Conservation (phyloP, 2,797 vertebrate genomes). For the Cygnus olor region DNA sequence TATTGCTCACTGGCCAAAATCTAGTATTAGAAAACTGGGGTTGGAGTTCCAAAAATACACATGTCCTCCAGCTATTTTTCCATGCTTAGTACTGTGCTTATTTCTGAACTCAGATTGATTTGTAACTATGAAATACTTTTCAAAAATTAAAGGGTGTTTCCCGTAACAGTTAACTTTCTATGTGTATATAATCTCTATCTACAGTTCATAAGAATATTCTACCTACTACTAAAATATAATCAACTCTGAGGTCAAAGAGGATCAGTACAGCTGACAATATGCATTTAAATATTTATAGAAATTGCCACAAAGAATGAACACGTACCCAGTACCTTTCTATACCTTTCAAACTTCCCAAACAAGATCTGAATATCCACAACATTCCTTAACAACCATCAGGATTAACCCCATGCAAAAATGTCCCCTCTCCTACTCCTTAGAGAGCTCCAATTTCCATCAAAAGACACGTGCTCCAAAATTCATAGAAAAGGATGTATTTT, state of each 20-base stretch:
- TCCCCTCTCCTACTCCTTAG: not conserved
- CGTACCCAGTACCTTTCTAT: not conserved
- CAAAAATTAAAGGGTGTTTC: constrained; percentile 9
- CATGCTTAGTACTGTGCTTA: not conserved
- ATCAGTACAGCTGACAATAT: not conserved
- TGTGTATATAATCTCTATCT: not conserved
- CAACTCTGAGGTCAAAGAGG: not conserved
- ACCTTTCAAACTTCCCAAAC: not conserved
- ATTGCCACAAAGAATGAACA: constrained; percentile 11
- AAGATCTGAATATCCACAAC: constrained; percentile 17
- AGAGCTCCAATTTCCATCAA: not conserved
- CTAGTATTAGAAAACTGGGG: not conserved
- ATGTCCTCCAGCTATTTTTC: not conserved
- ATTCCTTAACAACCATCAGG: not conserved
- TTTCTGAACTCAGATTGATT: not conserved
- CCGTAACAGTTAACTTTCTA: not conserved
- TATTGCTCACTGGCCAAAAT: not conserved
- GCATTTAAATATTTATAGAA: constrained; percentile 23
- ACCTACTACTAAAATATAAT: not conserved
- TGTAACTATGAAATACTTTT: not conserved
- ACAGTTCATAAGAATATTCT: constrained; percentile 11
- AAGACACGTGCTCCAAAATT: not conserved
- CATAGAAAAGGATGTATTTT: not conserved
- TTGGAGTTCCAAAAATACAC: not conserved
- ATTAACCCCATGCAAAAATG: not conserved